phyloP scores from a whole-genome alignment of 2,797 vertebrate species.

The Arremon aurantiirostris region DNA sequence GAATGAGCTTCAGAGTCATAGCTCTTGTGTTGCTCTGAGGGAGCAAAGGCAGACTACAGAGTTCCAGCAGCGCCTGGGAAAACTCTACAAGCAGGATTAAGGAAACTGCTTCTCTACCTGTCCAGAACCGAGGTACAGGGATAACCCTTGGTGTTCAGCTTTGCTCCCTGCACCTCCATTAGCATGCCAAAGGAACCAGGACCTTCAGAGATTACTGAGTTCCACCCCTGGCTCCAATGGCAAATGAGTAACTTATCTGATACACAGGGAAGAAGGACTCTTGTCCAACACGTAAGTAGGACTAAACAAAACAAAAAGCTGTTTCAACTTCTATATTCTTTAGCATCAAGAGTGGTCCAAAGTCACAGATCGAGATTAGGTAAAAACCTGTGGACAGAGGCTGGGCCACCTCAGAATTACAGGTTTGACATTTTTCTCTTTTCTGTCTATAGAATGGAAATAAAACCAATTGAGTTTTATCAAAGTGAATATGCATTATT shows the following conservation, averaged over 20 bases:
- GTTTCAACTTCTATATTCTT: not conserved
- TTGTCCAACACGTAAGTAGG: accelerated
- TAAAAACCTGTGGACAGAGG: not conserved
- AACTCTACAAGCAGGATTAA: not conserved
- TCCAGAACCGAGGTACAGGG: accelerated
- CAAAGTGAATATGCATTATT: not conserved
- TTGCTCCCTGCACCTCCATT: not conserved
- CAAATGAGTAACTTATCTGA: not conserved
- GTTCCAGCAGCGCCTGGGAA: not conserved
- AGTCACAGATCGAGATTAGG: not conserved
- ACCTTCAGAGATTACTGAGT: not conserved
- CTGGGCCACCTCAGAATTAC: not conserved
- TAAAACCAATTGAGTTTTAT: not conserved
- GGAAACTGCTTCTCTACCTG: not conserved
- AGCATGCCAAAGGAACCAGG: not conserved
- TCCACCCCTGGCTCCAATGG: not conserved
- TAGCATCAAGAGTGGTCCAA: not conserved
- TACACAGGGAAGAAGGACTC: not conserved
- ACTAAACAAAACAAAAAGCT: not conserved
- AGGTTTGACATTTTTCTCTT: not conserved
- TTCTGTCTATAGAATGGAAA: not conserved
- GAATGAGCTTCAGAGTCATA: not conserved
- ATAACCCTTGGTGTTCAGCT: accelerated
- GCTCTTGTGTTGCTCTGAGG: not conserved
- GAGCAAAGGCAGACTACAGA: not conserved